These are phyloP conservation scores for Leptinotarsa lineolata DNA, from an alignment of 1,140 invertebrate species.

Conservation along the genomic window DNA sequence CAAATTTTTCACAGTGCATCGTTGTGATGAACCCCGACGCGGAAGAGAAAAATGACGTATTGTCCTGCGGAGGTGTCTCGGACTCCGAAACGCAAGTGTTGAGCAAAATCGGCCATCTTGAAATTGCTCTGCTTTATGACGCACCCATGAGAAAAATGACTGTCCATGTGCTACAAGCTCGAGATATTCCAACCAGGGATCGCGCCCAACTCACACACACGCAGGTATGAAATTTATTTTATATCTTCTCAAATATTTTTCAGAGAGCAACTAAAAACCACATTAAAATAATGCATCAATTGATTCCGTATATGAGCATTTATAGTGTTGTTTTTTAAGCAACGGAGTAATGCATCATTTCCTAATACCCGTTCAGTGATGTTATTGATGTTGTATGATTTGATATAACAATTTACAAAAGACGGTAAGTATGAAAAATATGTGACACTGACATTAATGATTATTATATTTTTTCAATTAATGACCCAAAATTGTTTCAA, in stretches of 20 bases:
- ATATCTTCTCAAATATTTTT: slow-evolving; percentile 17
- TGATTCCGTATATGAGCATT: too few relatives aligned
- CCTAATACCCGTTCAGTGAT: too few relatives aligned
- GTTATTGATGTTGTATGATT: background rate
- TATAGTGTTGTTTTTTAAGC: slow-evolving; percentile 49
- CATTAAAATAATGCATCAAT: too few relatives aligned
- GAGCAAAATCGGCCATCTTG: slow-evolving; percentile 74
- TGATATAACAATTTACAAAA: too few relatives aligned
- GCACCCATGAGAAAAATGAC: slow-evolving; percentile 88
- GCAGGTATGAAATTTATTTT: slow-evolving; percentile 62
- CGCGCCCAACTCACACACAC: slow-evolving; percentile 76
- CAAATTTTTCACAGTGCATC: slow-evolving; percentile 46
- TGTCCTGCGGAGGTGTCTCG: slow-evolving; percentile 27
- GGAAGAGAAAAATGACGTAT: slow-evolving; percentile 47
- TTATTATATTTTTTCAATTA: too few relatives aligned
- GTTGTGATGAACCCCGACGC: slow-evolving; percentile 52
- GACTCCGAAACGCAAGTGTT: slow-evolving; percentile 5
- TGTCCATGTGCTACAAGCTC: slow-evolving; percentile 84
- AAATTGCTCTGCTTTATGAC: slow-evolving; percentile 87
- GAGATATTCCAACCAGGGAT: slow-evolving; percentile 75
- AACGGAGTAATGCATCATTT: too few relatives aligned
- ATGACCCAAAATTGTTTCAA: too few relatives aligned
- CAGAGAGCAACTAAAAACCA: too few relatives aligned
- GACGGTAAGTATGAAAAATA: background rate
- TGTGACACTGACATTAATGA: too few relatives aligned